phyloP scores from a whole-genome alignment of 2,888 invertebrate species.

The Steinernema carpocapsae region DNA sequence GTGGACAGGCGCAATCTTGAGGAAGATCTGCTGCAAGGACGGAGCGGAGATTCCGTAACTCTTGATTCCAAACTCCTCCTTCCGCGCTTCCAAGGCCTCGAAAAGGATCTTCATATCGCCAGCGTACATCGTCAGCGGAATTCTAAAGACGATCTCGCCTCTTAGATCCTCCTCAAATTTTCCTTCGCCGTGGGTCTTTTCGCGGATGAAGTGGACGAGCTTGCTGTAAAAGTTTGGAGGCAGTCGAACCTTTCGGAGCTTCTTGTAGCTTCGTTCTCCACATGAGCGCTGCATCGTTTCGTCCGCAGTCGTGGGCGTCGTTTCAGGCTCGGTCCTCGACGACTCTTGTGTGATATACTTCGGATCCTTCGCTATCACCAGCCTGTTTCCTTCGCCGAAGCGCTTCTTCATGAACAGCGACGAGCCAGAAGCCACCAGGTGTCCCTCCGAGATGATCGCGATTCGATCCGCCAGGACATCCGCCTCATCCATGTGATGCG shows the following conservation, averaged over 20 bases:
- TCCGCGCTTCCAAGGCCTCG: constrained; percentile 48
- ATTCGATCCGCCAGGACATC: constrained; percentile 73
- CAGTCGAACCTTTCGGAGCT: background rate
- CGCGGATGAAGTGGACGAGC: constrained; percentile 27
- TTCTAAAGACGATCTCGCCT: constrained; percentile 36
- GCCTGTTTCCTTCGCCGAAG: constrained; percentile 74
- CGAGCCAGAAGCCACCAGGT: constrained; percentile 70
- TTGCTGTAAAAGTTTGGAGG: constrained; percentile 27
- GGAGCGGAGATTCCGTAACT: constrained; percentile 63
- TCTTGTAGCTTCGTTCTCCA: too few relatives aligned
- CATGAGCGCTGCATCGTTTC: too few relatives aligned
- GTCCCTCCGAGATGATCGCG: constrained; percentile 71
- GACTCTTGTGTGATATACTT: too few relatives aligned
- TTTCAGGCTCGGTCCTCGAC: too few relatives aligned
- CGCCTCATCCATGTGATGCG: constrained; percentile 74
- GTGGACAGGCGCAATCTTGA: constrained; percentile 39
- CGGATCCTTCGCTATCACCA: constrained; percentile 68
- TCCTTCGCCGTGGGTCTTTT: background rate
- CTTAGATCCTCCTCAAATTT: constrained; percentile 41
- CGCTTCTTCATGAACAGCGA: constrained; percentile 71
- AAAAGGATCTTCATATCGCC: constrained; percentile 52
- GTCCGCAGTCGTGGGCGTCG: too few relatives aligned
- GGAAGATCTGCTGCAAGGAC: constrained; percentile 58
- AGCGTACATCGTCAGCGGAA: constrained; percentile 52
- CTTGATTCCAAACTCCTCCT: constrained; percentile 45